These are phyloP conservation scores for Eubucco bourcierii DNA, from an alignment of 2,113 vertebrate species.

Conservation along the genomic window DNA sequence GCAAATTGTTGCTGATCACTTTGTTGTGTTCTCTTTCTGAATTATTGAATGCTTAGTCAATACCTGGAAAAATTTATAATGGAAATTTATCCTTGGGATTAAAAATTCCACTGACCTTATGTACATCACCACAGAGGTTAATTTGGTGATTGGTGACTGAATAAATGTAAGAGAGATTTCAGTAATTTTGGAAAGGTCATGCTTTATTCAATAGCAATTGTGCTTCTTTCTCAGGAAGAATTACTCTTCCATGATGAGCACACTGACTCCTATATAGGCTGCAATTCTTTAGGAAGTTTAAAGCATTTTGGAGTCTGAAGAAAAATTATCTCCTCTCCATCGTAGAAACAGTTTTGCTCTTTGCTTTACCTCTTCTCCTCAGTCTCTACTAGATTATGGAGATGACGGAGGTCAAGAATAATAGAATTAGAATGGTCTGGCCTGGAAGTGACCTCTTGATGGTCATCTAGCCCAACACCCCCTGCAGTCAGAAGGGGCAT, in stretches of 20 bases:
- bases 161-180: not conserved
- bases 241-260: not conserved
- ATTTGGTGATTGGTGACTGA: not conserved
- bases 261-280: not conserved
- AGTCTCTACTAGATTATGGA: not conserved
- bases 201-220: not conserved
- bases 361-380: not conserved
- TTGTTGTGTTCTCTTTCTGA: not conserved
- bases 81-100: not conserved
- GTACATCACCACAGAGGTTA: not conserved
- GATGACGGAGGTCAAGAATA: not conserved
- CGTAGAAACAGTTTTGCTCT: not conserved
- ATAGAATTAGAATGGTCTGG: no score
- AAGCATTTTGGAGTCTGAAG: not conserved
- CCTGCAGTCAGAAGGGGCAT: no score
- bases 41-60: not conserved
- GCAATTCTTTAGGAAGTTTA: not conserved
- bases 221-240: not conserved
- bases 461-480: no score
- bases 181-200: not conserved
- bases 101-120: not conserved
- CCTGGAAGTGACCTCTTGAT: no score
- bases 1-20: not conserved
- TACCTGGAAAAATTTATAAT: not conserved
- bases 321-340: not conserved